Evolutionary conservation across 2,113 vertebrate genomes (phyloP).

Genomic region (Pogona vitticeps): DNA sequence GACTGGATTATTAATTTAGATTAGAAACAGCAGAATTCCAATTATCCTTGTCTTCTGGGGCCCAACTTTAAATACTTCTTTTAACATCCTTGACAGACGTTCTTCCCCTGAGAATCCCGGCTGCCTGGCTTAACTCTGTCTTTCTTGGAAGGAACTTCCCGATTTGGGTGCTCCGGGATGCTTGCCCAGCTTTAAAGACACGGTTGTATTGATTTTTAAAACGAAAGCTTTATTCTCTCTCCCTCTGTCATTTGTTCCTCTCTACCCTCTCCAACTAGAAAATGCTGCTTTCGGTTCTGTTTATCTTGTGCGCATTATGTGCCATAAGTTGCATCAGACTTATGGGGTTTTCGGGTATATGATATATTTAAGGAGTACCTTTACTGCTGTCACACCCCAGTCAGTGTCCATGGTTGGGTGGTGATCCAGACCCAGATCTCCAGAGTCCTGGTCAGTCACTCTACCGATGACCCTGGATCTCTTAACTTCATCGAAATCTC

Average conservation of each 20-base stretch:
- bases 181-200: too few species aligned
- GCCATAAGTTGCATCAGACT: too few species aligned
- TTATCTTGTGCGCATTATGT: too few species aligned
- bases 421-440: too few species aligned
- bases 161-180: not conserved
- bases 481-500: too few species aligned
- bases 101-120: not conserved
- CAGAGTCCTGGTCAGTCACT: not conserved
- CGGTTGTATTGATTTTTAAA: not conserved
- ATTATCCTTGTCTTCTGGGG: constrained; percentile 26
- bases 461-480: too few species aligned
- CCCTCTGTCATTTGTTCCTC: not conserved
- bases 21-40: constrained; percentile 31
- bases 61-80: constrained; percentile 17
- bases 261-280: not conserved
- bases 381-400: too few species aligned
- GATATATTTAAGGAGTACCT: too few species aligned
- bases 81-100: constrained; percentile 27
- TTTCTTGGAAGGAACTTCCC: not conserved
- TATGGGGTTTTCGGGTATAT: too few species aligned
- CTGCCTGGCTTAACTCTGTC: not conserved
- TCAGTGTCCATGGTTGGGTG: too few species aligned
- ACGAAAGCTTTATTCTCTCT: not conserved
- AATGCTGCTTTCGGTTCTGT: too few species aligned
- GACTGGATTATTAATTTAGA: constrained; percentile 42